These are phyloP conservation scores for Stegana nigrithorax DNA, from an alignment of 2,888 invertebrate species.

Conservation along the genomic window DNA sequence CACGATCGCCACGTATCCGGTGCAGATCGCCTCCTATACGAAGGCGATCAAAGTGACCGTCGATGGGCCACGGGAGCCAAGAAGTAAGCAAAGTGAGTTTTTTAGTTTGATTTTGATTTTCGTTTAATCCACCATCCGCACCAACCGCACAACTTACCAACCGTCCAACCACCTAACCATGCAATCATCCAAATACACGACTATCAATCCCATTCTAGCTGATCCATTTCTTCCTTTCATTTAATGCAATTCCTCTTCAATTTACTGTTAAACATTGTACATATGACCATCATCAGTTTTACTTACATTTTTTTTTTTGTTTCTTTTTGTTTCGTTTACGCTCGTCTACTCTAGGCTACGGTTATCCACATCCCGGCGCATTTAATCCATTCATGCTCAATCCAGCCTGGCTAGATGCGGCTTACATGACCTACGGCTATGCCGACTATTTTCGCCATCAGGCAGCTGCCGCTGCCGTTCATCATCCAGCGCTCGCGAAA, in stretches of 20 bases:
- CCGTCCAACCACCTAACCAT: not conserved
- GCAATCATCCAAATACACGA: not conserved
- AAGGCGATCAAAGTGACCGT: constrained; percentile 99
- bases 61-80: constrained; percentile 97
- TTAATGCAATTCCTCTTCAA: too few species aligned
- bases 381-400: constrained; percentile 84
- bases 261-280: too few species aligned
- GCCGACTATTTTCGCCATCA: constrained; percentile 78
- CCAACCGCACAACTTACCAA: too few species aligned
- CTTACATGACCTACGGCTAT: constrained; percentile 82
- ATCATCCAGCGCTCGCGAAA: constrained; percentile 74
- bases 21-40: constrained; percentile 91
- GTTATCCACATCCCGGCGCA: constrained; percentile 81
- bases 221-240: not conserved
- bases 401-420: constrained; percentile 87
- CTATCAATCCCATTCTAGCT: not conserved
- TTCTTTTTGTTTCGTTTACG: constrained; percentile 55
- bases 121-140: constrained; percentile 17
- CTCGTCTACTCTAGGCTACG: too few species aligned
- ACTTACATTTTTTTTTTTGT: constrained; percentile 23
- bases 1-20: constrained; percentile 79
- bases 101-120: constrained; percentile 57
- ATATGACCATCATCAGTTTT: too few species aligned
- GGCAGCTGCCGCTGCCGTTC: constrained; percentile 69
- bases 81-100: constrained; percentile 95